Percentiles rank a stretch among this genome's conserved stretches.
Evolutionary conservation across 2,888 invertebrate genomes (phyloP).

Genomic region (Microplitis manilae): DNA sequence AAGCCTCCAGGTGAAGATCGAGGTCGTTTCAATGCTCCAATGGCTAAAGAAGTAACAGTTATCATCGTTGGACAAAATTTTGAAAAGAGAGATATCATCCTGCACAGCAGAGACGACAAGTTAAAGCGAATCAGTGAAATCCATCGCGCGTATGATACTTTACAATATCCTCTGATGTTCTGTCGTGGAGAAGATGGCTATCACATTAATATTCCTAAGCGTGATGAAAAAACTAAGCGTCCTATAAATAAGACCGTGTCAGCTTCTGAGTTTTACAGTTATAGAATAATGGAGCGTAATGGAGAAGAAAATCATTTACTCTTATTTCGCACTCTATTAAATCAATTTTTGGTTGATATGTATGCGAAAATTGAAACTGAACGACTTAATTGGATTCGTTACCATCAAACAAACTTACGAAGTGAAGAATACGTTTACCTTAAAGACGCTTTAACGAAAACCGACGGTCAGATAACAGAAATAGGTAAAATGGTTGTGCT

Average conservation of each 20-base stretch:
- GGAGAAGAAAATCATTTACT: constrained; percentile 51
- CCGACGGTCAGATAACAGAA: no score
- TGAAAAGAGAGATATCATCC: no score
- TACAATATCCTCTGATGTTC: background rate
- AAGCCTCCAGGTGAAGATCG: constrained; percentile 54
- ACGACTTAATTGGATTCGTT: constrained; percentile 58
- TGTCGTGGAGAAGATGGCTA: constrained; percentile 59
- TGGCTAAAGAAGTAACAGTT: constrained; percentile 55
- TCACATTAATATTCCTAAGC: constrained; percentile 47
- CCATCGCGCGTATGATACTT: no score
- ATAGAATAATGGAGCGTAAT: constrained; percentile 54
- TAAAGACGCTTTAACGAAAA: no score
- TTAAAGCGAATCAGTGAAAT: constrained; percentile 32
- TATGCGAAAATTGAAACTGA: constrained; percentile 67
- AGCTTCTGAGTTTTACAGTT: constrained; percentile 53
- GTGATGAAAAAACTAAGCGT: constrained; percentile 55
- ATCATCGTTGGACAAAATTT: constrained; percentile 56
- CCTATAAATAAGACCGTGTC: constrained; percentile 56
- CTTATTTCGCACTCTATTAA: constrained; percentile 54
- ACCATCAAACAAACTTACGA: constrained; percentile 59
- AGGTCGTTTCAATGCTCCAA: constrained; percentile 57
- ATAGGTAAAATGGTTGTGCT: no score
- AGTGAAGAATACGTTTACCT: constrained; percentile 54
- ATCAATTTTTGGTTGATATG: constrained; percentile 66
- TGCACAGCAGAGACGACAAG: constrained; percentile 15